A percentile compares a stretch with the other conserved stretches of the same genome.
These are phyloP conservation scores for Canis aureus DNA, from an alignment of 2,113 vertebrate species.

Conservation along the genomic window DNA sequence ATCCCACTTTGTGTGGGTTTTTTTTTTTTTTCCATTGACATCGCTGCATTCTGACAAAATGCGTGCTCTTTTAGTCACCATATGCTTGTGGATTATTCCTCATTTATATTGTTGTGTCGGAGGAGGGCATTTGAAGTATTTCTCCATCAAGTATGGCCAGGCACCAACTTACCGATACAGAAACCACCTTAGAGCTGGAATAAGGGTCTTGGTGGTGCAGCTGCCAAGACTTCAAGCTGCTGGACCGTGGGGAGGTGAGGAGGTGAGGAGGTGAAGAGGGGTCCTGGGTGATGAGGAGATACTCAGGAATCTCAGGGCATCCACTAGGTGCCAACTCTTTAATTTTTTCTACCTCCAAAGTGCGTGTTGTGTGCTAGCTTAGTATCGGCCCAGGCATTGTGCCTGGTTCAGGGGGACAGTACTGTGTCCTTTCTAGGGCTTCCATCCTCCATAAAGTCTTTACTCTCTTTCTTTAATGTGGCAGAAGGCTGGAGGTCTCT, in stretches of 20 bases:
- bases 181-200: background rate
- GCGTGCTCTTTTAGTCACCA: background rate
- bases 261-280: too few relatives aligned
- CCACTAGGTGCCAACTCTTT: background rate
- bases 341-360: background rate
- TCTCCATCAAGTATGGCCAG: background rate
- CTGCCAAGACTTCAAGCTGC: background rate
- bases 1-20: background rate
- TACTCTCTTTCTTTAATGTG: background rate
- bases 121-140: background rate
- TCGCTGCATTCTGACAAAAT: background rate
- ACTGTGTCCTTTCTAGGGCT: background rate
- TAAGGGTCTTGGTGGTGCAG: background rate
- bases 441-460: background rate
- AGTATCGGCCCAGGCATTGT: accelerated
- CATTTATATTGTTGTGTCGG: background rate
- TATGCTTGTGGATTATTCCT: background rate
- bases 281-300: background rate
- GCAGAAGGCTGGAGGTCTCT: background rate
- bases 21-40: background rate
- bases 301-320: background rate
- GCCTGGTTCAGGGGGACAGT: background rate
- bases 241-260: background rate
- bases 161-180: background rate
- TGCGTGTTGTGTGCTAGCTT: too few relatives aligned